These are phyloP conservation scores for Odontothrips loti DNA, from an alignment of 2,888 invertebrate species.

Conservation along the genomic window DNA sequence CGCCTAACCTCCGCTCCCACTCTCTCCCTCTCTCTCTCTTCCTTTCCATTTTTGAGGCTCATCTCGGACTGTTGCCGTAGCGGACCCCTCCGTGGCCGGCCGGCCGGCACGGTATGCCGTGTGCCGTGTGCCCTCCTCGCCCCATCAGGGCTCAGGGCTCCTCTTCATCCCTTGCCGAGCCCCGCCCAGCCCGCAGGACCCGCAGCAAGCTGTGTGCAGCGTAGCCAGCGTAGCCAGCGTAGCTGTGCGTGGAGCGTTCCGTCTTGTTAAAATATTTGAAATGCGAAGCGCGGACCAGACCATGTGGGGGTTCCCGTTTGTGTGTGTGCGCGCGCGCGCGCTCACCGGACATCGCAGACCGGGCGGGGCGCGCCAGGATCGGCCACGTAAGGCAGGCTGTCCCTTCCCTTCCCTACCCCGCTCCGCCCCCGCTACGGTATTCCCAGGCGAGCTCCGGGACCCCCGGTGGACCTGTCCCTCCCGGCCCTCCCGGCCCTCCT, in stretches of 20 bases:
- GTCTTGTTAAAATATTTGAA: slow-evolving; percentile 27
- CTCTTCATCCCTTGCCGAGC: neutral
- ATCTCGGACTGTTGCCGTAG: too few species aligned
- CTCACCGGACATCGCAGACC: neutral
- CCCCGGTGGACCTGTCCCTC: neutral
- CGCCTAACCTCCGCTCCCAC: too few species aligned
- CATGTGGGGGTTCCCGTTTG: neutral
- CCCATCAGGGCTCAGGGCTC: neutral
- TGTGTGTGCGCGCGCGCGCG: neutral
- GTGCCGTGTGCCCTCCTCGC: too few species aligned
- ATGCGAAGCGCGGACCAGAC: neutral
- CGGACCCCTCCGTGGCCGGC: too few species aligned
- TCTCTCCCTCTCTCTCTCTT: too few species aligned
- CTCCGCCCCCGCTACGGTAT: neutral
- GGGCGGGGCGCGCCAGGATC: neutral
- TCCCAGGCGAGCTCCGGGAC: too few species aligned
- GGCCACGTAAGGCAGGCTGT: too few species aligned
- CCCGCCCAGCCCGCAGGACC: neutral
- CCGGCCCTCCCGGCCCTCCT: neutral
- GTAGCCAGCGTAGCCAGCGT: neutral
- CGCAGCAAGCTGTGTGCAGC: neutral
- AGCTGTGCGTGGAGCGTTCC: neutral
- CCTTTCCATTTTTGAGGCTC: too few species aligned
- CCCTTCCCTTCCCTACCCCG: neutral
- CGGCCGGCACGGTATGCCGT: too few species aligned